Base-by-base conservation (phyloP, 2,797 vertebrate genomes). In the Leptodactylus fallax region DNA sequence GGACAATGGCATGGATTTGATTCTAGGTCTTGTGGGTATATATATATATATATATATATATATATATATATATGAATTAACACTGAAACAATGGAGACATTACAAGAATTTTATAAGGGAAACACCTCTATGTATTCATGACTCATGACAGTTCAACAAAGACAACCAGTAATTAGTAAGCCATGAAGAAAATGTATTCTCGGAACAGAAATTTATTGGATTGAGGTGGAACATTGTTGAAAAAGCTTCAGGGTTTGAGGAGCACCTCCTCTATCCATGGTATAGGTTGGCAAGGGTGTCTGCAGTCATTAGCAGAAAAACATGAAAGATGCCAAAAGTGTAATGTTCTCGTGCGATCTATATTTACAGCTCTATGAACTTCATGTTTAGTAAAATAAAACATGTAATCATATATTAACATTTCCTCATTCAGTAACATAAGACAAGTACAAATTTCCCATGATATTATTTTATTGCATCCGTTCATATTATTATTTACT, bases 121-220 rank as follows among this genome's bases (percentile, higher is more conserved):
- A 77, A 85, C 83, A 77, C 58, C 58, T 85, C 51, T 53, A 85
- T 85, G 74, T 49, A 58, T 74, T 25, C 36, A 51, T 85, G 83
- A 77, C 45, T 85, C 83, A 85, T 63, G 72, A 85, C 83, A 78
- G 72, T 63, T 85, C 71, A 77, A 71, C 83, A 85, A 85, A 85
- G 72, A 85, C 83, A 85, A 85, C 83, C 83, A 85, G 83, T 78
- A 85, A 85, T 85, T 85, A 85, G 72, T 21, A 53, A 85, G 83
- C 58, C 74, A 77, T 78, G 77, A 85, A 85, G 72, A 27, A 60
- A 77, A 85, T 27, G 47, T 69, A 69, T 85, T 85, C 83, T 78
- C 58, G 58, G 83, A 77, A 85, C 12, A 77, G 56, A 77, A 63
- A 27, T 85, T 85, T 77, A 85, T 85, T 58, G 71, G 56, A 78